These are phyloP conservation scores for Labeo catla DNA, from an alignment of 2,113 vertebrate genomes.

Conservation along the genomic window DNA sequence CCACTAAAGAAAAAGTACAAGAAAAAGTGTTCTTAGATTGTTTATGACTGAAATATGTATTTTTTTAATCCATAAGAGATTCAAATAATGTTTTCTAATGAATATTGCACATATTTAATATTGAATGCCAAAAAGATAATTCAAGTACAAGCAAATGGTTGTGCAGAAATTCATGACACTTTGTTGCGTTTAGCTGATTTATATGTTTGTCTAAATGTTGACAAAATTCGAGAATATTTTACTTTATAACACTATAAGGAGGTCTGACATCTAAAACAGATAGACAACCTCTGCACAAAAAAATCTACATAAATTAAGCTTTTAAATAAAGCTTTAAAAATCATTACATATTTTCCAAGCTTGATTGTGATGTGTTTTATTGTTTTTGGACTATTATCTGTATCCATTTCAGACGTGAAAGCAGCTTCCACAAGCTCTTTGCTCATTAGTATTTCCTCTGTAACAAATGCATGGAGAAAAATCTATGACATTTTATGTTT, in stretches of 20 bases:
- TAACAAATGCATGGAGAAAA: slow-evolving; percentile 42
- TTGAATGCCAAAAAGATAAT: slow-evolving; percentile 28
- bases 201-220: too few relatives aligned
- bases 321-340: too few relatives aligned
- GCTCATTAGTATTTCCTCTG: slow-evolving; percentile 60
- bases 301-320: too few relatives aligned
- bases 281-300: too few relatives aligned
- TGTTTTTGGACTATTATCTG: rapidly evolving
- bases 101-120: neutral
- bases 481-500: neutral
- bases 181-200: neutral
- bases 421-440: too few relatives aligned
- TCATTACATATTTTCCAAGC: slow-evolving; percentile 61
- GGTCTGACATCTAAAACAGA: too few relatives aligned
- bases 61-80: neutral
- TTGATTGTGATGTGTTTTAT: slow-evolving; percentile 63
- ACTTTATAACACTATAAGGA: too few relatives aligned
- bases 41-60: neutral
- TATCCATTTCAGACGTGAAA: too few relatives aligned
- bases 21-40: neutral
- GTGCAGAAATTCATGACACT: neutral
- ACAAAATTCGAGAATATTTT: too few relatives aligned
- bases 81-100: neutral
- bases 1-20: slow-evolving; percentile 58
- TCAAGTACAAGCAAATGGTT: neutral